A percentile compares a stretch with the other conserved stretches of the same genome.
Evolutionary conservation across 2,113 vertebrate species (phyloP).

Genomic region (Chaenocephalus aceratus): DNA sequence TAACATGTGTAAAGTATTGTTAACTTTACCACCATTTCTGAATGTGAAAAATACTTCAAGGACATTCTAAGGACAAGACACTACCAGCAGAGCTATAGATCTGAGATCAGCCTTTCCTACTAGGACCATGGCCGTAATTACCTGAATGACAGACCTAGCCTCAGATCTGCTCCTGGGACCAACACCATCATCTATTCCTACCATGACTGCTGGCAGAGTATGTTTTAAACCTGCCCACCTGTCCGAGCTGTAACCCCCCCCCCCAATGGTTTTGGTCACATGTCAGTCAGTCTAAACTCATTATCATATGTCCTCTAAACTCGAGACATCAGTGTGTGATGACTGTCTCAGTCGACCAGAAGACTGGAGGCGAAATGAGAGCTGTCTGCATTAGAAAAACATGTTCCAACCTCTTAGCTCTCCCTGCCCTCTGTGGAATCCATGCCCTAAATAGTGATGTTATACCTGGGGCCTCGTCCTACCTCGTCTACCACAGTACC

Average conservation of each 20-base stretch:
- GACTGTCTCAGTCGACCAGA: conserved; percentile 75
- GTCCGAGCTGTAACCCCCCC: conserved; percentile 64
- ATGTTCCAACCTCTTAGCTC: conserved; percentile 81
- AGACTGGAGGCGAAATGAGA: conserved; percentile 77
- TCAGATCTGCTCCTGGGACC: conserved; percentile 70
- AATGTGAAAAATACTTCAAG: conserved; percentile 44
- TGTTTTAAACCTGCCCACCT: conserved; percentile 70
- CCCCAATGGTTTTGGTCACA: conserved; percentile 71
- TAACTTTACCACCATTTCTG: conserved; percentile 16
- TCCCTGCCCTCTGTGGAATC: conserved; percentile 82
- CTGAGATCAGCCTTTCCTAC: conserved; percentile 77
- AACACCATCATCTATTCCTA: conserved; percentile 67
- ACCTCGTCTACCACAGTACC: conserved; percentile 49
- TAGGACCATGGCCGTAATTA: conserved; percentile 76
- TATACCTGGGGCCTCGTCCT: conserved; percentile 82
- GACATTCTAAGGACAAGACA: conserved; percentile 40
- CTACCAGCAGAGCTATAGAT: conserved; percentile 63
- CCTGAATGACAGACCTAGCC: conserved; percentile 73
- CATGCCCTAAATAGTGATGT: conserved; percentile 86
- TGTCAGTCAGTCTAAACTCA: conserved; percentile 77
- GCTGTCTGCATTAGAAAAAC: conserved; percentile 78
- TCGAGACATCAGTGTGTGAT: conserved; percentile 70
- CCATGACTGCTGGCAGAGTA: conserved; percentile 72
- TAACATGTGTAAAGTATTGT: neutral
- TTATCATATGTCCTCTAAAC: conserved; percentile 84